A percentile compares a stretch with the other conserved stretches of the same genome.
phyloP scores from a whole-genome alignment of 92 coral and sea anemone species.

The Paragorgia papillata region DNA sequence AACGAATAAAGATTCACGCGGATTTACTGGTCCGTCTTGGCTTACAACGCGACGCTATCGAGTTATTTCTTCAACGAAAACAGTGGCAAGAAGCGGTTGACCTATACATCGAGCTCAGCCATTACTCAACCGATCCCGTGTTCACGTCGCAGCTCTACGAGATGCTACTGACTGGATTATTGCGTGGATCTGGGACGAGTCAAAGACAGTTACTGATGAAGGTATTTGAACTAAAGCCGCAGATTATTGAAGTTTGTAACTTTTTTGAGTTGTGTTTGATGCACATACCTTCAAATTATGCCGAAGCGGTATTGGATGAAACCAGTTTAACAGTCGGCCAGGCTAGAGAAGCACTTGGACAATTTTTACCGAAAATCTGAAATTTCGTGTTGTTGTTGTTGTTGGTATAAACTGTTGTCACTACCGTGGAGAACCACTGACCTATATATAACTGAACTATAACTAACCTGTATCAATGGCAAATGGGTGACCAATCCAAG shows the following conservation, averaged over 20 bases:
- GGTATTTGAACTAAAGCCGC: slow-evolving; percentile 19
- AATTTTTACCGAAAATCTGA: slow-evolving; percentile 8
- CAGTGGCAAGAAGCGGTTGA: slow-evolving; percentile 82
- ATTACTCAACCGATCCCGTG: not conserved
- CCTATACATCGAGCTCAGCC: slow-evolving; percentile 22
- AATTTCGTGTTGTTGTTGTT: not conserved
- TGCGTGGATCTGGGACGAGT: slow-evolving; percentile 30
- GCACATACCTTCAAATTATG: not conserved
- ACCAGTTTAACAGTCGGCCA: slow-evolving; percentile 6
- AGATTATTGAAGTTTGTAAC: slow-evolving; percentile 7
- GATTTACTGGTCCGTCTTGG: slow-evolving; percentile 74
- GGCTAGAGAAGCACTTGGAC: slow-evolving; percentile 17
- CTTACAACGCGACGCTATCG: slow-evolving; percentile 82
- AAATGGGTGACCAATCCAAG: no score
- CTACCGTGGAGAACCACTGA: no score
- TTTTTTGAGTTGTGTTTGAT: slow-evolving; percentile 25
- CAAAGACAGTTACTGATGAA: slow-evolving; percentile 19
- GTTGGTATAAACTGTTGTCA: not conserved
- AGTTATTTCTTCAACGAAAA: slow-evolving; percentile 67
- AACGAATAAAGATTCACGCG: slow-evolving; percentile 70
- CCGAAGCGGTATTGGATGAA: not conserved
- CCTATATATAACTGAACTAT: no score
- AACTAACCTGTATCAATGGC: no score
- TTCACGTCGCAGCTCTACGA: slow-evolving; percentile 24
- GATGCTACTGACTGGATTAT: slow-evolving; percentile 2